A percentile compares a stretch with the other conserved stretches of the same genome.
phyloP scores from a whole-genome alignment of 2,888 invertebrate genomes.

The Resseliella maxima region DNA sequence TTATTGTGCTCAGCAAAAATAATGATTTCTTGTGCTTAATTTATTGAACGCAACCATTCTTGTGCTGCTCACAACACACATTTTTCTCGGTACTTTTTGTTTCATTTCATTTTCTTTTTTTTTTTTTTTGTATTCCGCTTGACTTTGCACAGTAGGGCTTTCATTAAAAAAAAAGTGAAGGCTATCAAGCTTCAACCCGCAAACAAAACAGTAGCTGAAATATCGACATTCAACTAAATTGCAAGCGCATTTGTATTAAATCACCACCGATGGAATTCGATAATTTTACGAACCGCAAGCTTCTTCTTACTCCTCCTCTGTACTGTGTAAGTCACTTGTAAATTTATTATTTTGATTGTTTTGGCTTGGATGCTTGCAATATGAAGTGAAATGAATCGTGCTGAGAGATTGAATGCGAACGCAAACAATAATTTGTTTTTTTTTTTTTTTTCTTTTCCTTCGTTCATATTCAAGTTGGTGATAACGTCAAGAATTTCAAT shows the following conservation, averaged over 20 bases:
- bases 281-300: neutral
- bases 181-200: neutral
- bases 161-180: conserved; percentile 45
- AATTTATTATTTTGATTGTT: conserved; percentile 48
- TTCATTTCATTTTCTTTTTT: neutral
- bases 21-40: conserved; percentile 29
- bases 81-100: neutral
- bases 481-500: conserved; percentile 35
- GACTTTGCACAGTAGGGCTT: neutral
- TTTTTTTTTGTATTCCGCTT: neutral
- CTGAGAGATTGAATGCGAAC: neutral
- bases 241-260: conserved; percentile 13
- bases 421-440: neutral
- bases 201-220: conserved; percentile 11
- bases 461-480: conserved; percentile 22
- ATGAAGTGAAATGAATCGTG: neutral
- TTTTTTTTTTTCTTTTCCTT: neutral
- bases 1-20: neutral
- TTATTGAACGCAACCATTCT: neutral
- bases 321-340: conserved; percentile 13
- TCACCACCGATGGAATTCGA: conserved; percentile 27
- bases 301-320: neutral
- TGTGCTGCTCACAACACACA: neutral
- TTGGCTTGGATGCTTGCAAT: neutral
- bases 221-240: conserved; percentile 34